Evolutionary conservation across 2,113 vertebrate species (phyloP).

Genomic region (Peromyscus leucopus): DNA sequence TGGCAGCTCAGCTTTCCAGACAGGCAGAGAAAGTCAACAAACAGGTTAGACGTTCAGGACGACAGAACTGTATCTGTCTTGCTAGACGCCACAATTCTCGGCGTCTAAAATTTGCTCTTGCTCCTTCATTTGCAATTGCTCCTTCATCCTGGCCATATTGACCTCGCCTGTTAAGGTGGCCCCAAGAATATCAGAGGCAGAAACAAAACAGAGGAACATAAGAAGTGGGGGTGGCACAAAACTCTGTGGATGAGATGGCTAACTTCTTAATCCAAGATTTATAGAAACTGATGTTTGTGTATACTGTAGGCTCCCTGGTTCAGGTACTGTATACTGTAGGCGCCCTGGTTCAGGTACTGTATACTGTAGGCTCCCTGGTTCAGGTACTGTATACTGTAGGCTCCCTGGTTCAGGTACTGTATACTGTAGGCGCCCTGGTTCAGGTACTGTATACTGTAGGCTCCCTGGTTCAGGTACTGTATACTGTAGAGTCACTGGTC

Average conservation of each 20-base stretch:
- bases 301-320: not conserved
- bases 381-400: too few species aligned
- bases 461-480: too few species aligned
- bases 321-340: too few species aligned
- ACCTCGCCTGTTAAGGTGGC: constrained; percentile 10
- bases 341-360: too few species aligned
- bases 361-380: too few species aligned
- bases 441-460: too few species aligned
- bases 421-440: too few species aligned
- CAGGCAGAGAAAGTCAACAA: not conserved
- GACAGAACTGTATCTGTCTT: not conserved
- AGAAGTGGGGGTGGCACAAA: not conserved
- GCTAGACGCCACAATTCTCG: not conserved
- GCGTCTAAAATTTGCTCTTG: not conserved
- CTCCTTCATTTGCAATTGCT: not conserved
- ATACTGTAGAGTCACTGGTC: too few species aligned
- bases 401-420: too few species aligned
- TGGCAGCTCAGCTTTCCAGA: not conserved
- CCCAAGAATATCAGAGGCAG: constrained; percentile 2
- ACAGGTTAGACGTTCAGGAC: not conserved
- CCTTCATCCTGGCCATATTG: not conserved
- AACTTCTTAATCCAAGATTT: constrained; percentile 53
- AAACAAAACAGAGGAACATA: constrained; percentile 19
- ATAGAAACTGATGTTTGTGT: constrained; percentile 49
- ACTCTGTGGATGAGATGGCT: not conserved